Percentiles rank a stretch among this genome's conserved stretches.
Evolutionary conservation across 2,888 invertebrate genomes (phyloP).

Genomic region (Cactoblastis cactorum): DNA sequence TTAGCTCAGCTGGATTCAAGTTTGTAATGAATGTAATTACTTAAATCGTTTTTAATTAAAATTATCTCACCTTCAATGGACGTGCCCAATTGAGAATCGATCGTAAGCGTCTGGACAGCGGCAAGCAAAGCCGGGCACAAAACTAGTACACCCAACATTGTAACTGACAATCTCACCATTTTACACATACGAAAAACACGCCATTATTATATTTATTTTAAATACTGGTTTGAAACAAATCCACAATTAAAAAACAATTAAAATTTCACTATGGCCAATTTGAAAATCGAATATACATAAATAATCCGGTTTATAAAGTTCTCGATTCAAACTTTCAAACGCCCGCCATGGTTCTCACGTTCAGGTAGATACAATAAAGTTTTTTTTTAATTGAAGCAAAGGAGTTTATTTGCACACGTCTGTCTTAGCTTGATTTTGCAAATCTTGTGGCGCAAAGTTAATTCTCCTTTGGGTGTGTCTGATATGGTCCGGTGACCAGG

Average conservation of each 20-base stretch:
- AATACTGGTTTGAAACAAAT: not conserved
- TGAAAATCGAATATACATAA: constrained; percentile 5
- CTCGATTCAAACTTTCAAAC: constrained; percentile 20
- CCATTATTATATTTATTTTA: constrained; percentile 13
- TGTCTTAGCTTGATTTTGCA: constrained; percentile 55
- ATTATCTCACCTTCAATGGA: constrained; percentile 63
- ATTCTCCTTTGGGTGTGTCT: constrained; percentile 59
- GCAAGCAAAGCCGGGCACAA: constrained; percentile 62
- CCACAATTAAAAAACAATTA: constrained; percentile 12
- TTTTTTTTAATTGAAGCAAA: constrained; percentile 33
- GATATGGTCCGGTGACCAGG: constrained; percentile 51
- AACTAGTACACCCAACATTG: constrained; percentile 57
- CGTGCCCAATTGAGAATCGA: constrained; percentile 68
- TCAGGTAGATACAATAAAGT: constrained; percentile 25
- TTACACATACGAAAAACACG: constrained; percentile 16
- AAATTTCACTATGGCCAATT: not conserved
- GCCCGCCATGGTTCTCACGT: constrained; percentile 30
- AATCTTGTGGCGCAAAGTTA: constrained; percentile 59
- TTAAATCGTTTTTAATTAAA: not conserved
- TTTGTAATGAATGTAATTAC: too few relatives aligned
- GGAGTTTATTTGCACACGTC: constrained; percentile 49
- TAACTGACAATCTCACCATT: constrained; percentile 38
- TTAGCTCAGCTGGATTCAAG: too few relatives aligned
- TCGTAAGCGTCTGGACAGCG: constrained; percentile 62
- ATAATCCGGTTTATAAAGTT: constrained; percentile 1